phyloP scores from a whole-genome alignment of 2,888 invertebrate species.

The Hemithea aestivaria region DNA sequence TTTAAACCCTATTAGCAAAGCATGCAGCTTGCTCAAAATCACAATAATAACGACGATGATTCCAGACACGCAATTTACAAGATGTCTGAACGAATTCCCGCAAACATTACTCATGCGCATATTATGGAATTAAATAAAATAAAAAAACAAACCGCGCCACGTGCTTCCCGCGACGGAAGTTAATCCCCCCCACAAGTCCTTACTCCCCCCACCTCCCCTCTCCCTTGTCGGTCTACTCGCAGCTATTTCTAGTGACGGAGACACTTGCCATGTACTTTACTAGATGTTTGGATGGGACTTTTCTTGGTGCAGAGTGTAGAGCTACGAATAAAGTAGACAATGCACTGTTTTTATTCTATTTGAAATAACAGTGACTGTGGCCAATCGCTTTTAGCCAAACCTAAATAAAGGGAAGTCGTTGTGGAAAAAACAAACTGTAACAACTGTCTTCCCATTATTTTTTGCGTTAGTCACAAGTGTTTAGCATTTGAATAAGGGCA shows the following conservation, averaged over 20 bases:
- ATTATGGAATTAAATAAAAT: constrained; percentile 17
- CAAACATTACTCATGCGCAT: constrained; percentile 27
- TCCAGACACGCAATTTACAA: constrained; percentile 7
- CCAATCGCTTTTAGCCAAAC: too few relatives aligned
- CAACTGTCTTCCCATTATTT: too few relatives aligned
- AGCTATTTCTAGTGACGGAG: constrained; percentile 65
- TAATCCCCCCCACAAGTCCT: constrained; percentile 27
- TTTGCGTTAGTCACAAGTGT: too few relatives aligned
- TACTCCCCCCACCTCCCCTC: constrained; percentile 20
- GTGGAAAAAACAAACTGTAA: too few relatives aligned
- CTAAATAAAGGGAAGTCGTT: too few relatives aligned
- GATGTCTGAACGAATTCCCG: constrained; percentile 15
- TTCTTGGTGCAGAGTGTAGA: constrained; percentile 38
- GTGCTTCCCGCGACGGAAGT: constrained; percentile 58
- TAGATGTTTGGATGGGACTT: constrained; percentile 55
- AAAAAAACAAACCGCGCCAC: constrained; percentile 49
- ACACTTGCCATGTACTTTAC: constrained; percentile 67
- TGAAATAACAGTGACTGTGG: too few relatives aligned
- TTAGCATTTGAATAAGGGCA: too few relatives aligned
- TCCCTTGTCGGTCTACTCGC: constrained; percentile 40
- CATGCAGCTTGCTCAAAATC: too few relatives aligned
- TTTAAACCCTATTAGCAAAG: too few relatives aligned
- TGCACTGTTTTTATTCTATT: not conserved
- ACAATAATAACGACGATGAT: not conserved
- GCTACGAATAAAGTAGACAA: constrained; percentile 26